phyloP scores from a whole-genome alignment of 1,140 invertebrate genomes.

The Potamilus streckersoni region DNA sequence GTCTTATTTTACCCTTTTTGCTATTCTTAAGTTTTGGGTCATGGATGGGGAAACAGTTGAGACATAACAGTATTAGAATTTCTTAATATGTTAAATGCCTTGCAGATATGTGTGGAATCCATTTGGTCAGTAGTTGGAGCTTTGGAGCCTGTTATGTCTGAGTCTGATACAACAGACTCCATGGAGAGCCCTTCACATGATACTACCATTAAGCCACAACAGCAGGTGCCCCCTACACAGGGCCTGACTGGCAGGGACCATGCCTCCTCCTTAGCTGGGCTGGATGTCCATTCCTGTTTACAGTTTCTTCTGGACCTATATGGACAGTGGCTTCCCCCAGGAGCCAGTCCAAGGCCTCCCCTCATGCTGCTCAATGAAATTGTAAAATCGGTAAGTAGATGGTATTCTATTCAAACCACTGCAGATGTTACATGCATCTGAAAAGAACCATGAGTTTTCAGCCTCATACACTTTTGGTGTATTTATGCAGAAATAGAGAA shows the following conservation, averaged over 20 bases:
- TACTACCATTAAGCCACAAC: slow-evolving; percentile 5
- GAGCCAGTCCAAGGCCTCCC: slow-evolving; percentile 69
- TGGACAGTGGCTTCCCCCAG: slow-evolving; percentile 77
- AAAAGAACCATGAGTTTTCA: too few relatives aligned
- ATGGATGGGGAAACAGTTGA: neutral
- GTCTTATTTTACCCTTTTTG: neutral
- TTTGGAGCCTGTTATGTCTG: slow-evolving; percentile 48
- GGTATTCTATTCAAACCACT: too few relatives aligned
- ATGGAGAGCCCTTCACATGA: slow-evolving; percentile 45
- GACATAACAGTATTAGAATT: neutral
- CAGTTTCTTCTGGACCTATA: slow-evolving; percentile 87
- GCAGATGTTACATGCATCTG: too few relatives aligned
- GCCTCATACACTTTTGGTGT: too few relatives aligned
- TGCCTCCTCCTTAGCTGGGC: slow-evolving; percentile 66
- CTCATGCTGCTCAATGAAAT: slow-evolving; percentile 77
- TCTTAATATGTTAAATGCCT: neutral
- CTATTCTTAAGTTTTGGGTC: neutral
- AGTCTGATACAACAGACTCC: slow-evolving; percentile 59
- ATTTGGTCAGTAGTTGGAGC: slow-evolving; percentile 65
- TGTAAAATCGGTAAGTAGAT: slow-evolving; percentile 73
- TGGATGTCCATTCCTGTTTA: slow-evolving; percentile 89
- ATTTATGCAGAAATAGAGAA: too few relatives aligned
- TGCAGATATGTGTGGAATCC: slow-evolving; percentile 62
- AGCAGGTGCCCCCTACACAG: slow-evolving; percentile 1
- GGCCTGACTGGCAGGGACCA: neutral